A percentile compares a stretch with the other conserved stretches of the same genome.
These are phyloP conservation scores for Mantis religiosa DNA, from an alignment of 2,888 invertebrate genomes.

Conservation along the genomic window DNA sequence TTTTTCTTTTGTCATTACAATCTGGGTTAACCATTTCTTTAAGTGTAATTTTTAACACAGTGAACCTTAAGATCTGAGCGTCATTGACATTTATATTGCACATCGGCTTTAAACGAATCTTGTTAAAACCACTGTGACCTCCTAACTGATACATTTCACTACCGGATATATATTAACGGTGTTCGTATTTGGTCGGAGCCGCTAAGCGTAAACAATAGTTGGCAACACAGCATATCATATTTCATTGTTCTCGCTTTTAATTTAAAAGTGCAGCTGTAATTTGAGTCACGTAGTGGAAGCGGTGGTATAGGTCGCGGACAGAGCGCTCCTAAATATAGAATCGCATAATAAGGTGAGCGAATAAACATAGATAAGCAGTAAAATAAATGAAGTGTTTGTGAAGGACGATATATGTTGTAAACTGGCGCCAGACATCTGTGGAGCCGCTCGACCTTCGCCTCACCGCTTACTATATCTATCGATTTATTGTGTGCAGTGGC, in stretches of 20 bases:
- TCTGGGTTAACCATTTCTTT: no score
- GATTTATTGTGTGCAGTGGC: constrained; percentile 2
- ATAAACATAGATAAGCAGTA: background rate
- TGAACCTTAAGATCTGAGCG: no score
- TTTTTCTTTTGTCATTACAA: no score
- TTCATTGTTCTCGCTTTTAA: background rate
- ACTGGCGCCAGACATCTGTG: constrained; percentile 10
- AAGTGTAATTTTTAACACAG: no score
- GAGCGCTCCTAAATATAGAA: background rate
- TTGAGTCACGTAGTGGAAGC: background rate
- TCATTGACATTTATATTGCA: no score
- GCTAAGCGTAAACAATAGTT: background rate
- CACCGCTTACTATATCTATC: constrained; percentile 1
- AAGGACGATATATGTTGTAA: background rate
- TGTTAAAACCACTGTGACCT: no score
- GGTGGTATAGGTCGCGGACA: background rate
- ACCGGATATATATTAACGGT: background rate
- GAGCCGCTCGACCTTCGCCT: background rate
- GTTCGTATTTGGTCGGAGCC: background rate
- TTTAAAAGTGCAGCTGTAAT: background rate
- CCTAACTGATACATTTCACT: background rate
- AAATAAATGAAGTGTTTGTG: background rate
- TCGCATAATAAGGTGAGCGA: background rate
- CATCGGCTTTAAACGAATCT: no score
- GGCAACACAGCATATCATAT: background rate